A percentile compares a stretch with the other conserved stretches of the same genome.
Conservation (phyloP, 2,888 invertebrate species). For the Cylindroiulus punctatus region DNA sequence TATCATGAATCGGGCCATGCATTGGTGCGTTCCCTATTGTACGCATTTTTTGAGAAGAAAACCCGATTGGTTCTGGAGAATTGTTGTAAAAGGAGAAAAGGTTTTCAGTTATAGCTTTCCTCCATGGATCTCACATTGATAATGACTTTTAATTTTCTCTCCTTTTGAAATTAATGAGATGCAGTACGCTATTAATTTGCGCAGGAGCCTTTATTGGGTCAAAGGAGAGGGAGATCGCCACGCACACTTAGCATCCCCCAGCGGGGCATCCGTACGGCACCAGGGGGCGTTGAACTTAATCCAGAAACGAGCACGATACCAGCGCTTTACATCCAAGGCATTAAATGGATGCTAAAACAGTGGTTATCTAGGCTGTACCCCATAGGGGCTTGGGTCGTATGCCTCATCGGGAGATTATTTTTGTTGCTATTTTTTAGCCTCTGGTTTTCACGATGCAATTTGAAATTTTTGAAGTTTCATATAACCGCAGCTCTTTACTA, state of each 20-base stretch:
- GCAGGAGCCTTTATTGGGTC: conserved; percentile 44
- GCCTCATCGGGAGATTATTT: not conserved
- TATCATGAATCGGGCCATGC: conserved; percentile 3
- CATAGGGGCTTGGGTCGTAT: not conserved
- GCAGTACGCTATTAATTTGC: conserved; percentile 44
- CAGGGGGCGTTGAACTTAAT: conserved; percentile 51
- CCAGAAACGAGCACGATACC: not conserved
- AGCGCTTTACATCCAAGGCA: not conserved
- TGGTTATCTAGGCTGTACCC: conserved; percentile 5
- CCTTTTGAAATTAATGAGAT: conserved; percentile 43
- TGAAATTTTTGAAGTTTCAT: not conserved
- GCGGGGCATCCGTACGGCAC: conserved; percentile 42
- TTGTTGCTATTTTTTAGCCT: not conserved
- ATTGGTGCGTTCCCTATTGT: conserved; percentile 16
- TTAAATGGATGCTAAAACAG: conserved; percentile 24
- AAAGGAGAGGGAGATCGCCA: conserved; percentile 20
- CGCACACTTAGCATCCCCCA: conserved; percentile 37
- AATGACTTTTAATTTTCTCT: conserved; percentile 50
- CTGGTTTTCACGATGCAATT: not conserved
- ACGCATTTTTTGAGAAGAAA: conserved; percentile 6
- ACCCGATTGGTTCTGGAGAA: conserved; percentile 6
- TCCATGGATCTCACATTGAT: conserved; percentile 35
- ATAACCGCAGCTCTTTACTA: no score
- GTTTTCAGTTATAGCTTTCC: not conserved
- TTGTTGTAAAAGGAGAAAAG: not conserved